Percentiles rank a stretch among this genome's conserved stretches.
phyloP scores from a whole-genome alignment of 2,888 invertebrate species.

The Cylloceria caligata region DNA sequence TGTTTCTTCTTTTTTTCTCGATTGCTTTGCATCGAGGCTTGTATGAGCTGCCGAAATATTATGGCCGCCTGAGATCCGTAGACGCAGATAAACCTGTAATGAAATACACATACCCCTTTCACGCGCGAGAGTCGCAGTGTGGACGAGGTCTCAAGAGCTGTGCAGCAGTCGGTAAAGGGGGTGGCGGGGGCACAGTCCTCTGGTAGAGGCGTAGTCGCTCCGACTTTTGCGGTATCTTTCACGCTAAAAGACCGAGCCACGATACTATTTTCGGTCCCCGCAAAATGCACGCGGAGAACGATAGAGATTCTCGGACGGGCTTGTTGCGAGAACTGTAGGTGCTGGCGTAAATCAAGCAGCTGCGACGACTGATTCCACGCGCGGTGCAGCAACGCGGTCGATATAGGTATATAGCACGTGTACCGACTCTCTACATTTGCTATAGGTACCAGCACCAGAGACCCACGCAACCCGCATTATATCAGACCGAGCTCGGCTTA shows the following conservation, averaged over 20 bases:
- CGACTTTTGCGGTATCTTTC: constrained; percentile 43
- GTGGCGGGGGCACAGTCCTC: constrained; percentile 1
- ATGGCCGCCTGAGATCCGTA: constrained; percentile 44
- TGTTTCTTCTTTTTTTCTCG: constrained; percentile 17
- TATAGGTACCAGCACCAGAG: constrained; percentile 71
- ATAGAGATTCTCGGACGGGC: constrained; percentile 71
- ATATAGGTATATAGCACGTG: constrained; percentile 2
- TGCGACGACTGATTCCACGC: constrained; percentile 80
- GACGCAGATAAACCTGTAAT: constrained; percentile 49
- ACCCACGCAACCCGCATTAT: constrained; percentile 81
- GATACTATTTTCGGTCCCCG: constrained; percentile 79
- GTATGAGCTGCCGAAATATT: constrained; percentile 57
- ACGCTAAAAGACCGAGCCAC: constrained; percentile 66
- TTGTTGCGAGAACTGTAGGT: constrained; percentile 70
- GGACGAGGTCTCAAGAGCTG: constrained; percentile 36
- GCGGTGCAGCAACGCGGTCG: constrained; percentile 45
- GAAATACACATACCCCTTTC: constrained; percentile 42
- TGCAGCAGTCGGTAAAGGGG: constrained; percentile 28
- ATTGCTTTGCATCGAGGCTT: constrained; percentile 24
- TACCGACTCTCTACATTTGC: constrained; percentile 27
- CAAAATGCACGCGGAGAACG: constrained; percentile 77
- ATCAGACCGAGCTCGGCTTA: constrained; percentile 80
- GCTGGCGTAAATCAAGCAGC: constrained; percentile 83
- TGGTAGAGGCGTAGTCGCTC: constrained; percentile 32
- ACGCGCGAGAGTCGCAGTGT: constrained; percentile 33